Percentiles rank a stretch among this genome's conserved stretches.
These are phyloP conservation scores for Heliconius ismenius DNA, from an alignment of 2,888 invertebrate genomes.

Conservation along the genomic window DNA sequence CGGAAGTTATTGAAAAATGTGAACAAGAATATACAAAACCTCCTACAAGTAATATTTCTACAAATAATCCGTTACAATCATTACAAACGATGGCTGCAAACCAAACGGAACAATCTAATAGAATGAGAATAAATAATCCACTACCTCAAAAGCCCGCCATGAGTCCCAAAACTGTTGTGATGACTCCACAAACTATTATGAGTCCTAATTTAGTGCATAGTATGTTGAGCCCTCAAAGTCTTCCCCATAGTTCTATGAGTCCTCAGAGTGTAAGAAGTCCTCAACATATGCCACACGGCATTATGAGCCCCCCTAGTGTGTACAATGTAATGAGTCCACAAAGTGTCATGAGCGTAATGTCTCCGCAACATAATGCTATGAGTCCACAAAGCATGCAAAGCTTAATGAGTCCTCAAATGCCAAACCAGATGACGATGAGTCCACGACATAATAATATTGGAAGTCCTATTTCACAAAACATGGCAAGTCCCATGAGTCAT, in stretches of 20 bases:
- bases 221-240: constrained; percentile 75
- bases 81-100: constrained; percentile 73
- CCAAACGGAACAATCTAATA: constrained; percentile 69
- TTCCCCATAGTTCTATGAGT: constrained; percentile 76
- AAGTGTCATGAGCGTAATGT: constrained; percentile 78
- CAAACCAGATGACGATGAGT: constrained; percentile 77
- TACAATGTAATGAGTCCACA: constrained; percentile 78
- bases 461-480: constrained; percentile 57
- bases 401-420: constrained; percentile 74
- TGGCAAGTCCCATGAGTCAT: constrained; percentile 74
- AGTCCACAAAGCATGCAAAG: constrained; percentile 77
- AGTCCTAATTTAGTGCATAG: constrained; percentile 72
- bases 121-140: constrained; percentile 63
- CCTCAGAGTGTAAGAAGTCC: constrained; percentile 76
- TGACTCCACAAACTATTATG: constrained; percentile 69
- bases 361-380: constrained; percentile 75
- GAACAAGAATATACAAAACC: constrained; percentile 65
- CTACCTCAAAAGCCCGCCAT: constrained; percentile 67
- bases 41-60: constrained; percentile 52
- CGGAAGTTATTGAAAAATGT: constrained; percentile 64
- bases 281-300: constrained; percentile 64
- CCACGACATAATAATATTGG: constrained; percentile 69
- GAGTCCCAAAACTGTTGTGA: constrained; percentile 69
- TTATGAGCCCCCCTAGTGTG: constrained; percentile 74
- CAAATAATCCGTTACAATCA: constrained; percentile 69